Evolutionary conservation across 2,113 vertebrate genomes (phyloP).

Genomic region (Zosterops lateralis): DNA sequence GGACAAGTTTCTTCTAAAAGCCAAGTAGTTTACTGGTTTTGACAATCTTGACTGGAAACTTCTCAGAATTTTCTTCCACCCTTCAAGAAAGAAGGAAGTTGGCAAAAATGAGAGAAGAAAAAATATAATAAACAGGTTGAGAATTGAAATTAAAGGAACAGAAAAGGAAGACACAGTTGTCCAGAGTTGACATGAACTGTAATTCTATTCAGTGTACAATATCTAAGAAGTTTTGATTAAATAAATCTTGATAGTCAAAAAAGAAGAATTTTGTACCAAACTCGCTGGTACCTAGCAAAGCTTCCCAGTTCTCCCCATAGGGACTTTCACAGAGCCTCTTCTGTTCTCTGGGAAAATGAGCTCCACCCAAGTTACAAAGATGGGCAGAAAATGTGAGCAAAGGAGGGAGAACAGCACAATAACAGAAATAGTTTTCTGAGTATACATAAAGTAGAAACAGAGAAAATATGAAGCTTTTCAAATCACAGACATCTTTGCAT

Average conservation of each 20-base stretch:
- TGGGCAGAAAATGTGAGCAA: neutral
- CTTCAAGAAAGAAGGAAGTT: neutral
- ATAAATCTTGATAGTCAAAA: neutral
- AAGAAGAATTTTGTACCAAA: neutral
- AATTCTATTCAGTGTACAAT: neutral
- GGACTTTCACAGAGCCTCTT: neutral
- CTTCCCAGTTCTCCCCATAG: neutral
- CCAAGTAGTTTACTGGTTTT: neutral
- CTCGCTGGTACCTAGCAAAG: neutral
- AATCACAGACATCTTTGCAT: neutral
- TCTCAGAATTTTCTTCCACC: neutral
- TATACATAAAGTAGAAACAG: neutral
- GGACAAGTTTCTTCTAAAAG: neutral
- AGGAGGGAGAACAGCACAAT: rapidly evolving
- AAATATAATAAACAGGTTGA: neutral
- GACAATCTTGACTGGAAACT: neutral
- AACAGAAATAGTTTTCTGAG: neutral
- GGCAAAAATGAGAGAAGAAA: neutral
- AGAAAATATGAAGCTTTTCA: neutral
- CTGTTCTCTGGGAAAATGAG: neutral
- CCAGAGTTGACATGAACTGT: neutral
- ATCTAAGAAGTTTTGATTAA: neutral
- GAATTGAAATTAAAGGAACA: neutral
- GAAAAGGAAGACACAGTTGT: neutral
- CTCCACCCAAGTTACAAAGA: neutral